These are phyloP conservation scores for Orthochromis malagaraziensis DNA, from an alignment of 2,113 vertebrate species.

Conservation along the genomic window DNA sequence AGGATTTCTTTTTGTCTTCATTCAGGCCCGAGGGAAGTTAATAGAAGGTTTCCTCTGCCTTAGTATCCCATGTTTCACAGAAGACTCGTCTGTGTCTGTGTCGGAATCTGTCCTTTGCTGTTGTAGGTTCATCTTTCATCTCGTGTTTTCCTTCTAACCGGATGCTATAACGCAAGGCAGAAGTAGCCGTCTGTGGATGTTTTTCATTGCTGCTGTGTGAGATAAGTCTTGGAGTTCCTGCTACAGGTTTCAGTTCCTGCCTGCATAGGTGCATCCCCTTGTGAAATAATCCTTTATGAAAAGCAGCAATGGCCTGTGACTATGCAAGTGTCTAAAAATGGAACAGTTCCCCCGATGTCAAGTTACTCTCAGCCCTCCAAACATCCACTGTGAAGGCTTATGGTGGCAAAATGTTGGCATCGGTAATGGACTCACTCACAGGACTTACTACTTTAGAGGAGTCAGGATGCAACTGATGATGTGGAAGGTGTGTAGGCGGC, in stretches of 20 bases:
- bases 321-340: constrained; percentile 46
- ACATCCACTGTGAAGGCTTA: constrained; percentile 37
- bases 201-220: constrained; percentile 3
- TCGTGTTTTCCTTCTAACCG: not conserved
- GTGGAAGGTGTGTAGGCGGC: constrained; percentile 60
- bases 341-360: constrained; percentile 40
- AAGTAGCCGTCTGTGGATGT: not conserved
- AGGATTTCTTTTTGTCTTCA: constrained; percentile 35
- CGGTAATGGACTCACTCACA: constrained; percentile 58
- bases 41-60: constrained; percentile 10
- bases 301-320: constrained; percentile 17
- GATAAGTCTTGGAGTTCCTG: constrained; percentile 10
- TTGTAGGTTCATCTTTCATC: not conserved
- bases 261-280: constrained; percentile 18
- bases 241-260: not conserved
- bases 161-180: not conserved
- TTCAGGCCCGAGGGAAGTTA: constrained; percentile 9
- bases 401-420: constrained; percentile 57
- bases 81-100: constrained; percentile 26
- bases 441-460: constrained; percentile 48
- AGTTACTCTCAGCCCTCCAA: constrained; percentile 47
- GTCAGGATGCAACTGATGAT: constrained; percentile 64
- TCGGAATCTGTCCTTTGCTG: constrained; percentile 20
- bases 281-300: constrained; percentile 3
- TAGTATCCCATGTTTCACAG: not conserved